Evolutionary conservation across 2,797 vertebrate species (phyloP), one percentile per base, ranked within the genome.

Genomic region (Cynopterus sphinx): DNA sequence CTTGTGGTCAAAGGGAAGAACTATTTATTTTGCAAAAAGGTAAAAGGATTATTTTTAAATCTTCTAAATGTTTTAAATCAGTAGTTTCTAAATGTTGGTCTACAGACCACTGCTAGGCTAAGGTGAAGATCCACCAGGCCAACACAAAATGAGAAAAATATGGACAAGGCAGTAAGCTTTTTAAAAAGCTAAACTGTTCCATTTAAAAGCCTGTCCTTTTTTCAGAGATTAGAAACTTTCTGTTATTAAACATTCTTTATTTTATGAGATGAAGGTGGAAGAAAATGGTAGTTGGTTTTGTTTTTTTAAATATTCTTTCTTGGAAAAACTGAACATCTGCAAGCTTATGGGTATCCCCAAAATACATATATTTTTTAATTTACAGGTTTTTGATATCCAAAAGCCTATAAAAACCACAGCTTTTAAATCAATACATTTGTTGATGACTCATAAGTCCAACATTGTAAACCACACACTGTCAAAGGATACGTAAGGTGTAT

Each of bases 71-170:
- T 91, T 92, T 93, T 95, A 88, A 94, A 81, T 82, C 75, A 70
- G 43, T 74, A 59, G 49, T 92, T 92, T 31, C 57, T 77, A 96
- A 95, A 96, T 92, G 51, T 36, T 87, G 63, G 31, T 55, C 91
- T 92, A 82, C 8, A 82, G 61, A 63, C 59, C 51, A 89, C 68
- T 85, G n/a, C 53, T 46, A 49, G 73, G 43, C 68, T 91, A 78
- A 93, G 31, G 39, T 70, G 41, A 95, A 91, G 73, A 87, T 24
- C 87, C 57, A 83, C 24, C 39, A 91, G 43, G 17, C 33, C 43
- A 71, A 96, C n/a, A 95, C 22, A 94, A 94, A 90, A 95, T 74
- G 31, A 88, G 46, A 91, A 95, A 97, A 94, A 96, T 85, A 90
- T 26, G 43, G 46, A 87, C 33, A 90, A 95, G 43, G 59, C 43